Conservation (phyloP, 1,140 invertebrate genomes). For the Bombus soroeensis region DNA sequence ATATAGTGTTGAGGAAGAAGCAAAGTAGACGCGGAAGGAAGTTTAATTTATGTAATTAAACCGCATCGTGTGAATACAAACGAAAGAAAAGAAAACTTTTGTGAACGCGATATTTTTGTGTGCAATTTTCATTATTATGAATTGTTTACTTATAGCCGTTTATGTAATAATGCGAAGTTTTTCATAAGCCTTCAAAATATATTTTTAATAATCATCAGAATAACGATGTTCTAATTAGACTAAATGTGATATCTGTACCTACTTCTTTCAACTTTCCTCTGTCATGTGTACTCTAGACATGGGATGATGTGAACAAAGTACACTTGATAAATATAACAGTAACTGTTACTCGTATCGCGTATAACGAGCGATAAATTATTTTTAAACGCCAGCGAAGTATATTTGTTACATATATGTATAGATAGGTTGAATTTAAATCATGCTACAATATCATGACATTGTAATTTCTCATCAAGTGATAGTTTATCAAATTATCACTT, state of each 20-base stretch:
- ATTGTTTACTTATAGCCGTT: background rate
- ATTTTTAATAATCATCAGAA: background rate
- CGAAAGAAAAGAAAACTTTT: background rate
- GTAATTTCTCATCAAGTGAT: no score
- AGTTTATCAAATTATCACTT: no score
- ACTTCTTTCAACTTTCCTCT: background rate
- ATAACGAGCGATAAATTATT: background rate
- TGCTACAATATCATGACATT: no score
- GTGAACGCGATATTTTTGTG: background rate
- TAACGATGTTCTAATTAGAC: background rate
- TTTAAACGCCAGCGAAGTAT: background rate
- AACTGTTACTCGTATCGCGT: conserved; percentile 10
- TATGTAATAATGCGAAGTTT: background rate
- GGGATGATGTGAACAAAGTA: conserved; percentile 46
- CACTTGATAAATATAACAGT: conserved; percentile 15
- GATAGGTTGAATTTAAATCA: no score
- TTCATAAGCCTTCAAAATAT: background rate
- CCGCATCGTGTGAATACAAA: background rate
- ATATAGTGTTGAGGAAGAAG: background rate
- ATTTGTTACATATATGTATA: background rate
- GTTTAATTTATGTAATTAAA: background rate
- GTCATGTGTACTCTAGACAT: background rate
- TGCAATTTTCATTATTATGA: background rate
- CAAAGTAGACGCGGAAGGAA: background rate
- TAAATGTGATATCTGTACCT: no score